These are phyloP conservation scores for Trichogramma dendrolimi DNA, from an alignment of 2,888 invertebrate species.

Conservation along the genomic window DNA sequence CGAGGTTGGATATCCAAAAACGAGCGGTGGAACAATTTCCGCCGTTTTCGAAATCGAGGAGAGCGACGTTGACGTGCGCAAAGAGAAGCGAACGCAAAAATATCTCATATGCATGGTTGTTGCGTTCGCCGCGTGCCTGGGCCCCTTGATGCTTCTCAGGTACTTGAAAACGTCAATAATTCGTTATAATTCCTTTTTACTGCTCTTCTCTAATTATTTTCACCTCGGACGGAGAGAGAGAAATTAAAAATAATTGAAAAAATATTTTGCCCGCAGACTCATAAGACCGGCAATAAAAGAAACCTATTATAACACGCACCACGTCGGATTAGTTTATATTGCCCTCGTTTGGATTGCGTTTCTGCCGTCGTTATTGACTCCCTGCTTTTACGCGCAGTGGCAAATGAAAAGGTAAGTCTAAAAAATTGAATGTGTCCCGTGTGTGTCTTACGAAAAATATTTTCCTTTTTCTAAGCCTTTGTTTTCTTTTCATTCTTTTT, in stretches of 20 bases:
- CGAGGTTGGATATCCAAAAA: no score
- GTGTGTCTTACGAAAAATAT: no score
- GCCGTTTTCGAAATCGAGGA: conserved; percentile 52
- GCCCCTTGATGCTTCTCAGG: conserved; percentile 62
- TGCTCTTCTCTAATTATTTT: no score
- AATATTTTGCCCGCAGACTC: conserved; percentile 49
- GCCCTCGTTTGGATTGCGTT: conserved; percentile 70
- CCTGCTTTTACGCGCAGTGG: conserved; percentile 63
- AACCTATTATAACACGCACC: conserved; percentile 65
- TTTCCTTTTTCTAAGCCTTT: no score
- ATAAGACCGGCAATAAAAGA: conserved; percentile 64
- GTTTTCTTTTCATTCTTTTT: no score
- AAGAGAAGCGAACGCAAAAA: conserved; percentile 65
- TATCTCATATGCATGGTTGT: conserved; percentile 66
- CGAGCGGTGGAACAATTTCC: conserved; percentile 16
- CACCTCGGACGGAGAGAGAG: no score
- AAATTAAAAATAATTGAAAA: conserved; percentile 2
- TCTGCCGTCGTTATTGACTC: conserved; percentile 64
- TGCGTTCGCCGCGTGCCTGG: conserved; percentile 63
- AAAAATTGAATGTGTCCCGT: no score
- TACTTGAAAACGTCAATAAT: conserved; percentile 20
- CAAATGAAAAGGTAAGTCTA: conserved; percentile 59
- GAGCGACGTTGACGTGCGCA: conserved; percentile 57
- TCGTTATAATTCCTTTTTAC: not conserved
- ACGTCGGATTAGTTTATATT: conserved; percentile 66